Conservation (phyloP, 2,888 invertebrate species). For the Rotaria sp. region DNA sequence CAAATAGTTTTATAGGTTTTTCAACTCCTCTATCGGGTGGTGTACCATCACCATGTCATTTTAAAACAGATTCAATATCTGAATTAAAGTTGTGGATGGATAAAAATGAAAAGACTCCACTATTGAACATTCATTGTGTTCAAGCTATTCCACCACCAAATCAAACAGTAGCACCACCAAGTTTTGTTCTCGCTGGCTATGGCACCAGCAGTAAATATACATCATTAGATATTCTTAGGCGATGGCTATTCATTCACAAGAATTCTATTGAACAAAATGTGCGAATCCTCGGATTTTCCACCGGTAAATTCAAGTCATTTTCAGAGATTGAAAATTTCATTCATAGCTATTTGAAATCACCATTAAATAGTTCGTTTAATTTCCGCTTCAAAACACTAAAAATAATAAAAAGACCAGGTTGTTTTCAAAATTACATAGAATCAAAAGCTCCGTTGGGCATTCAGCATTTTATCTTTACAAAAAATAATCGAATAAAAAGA, state of each 20-base stretch:
- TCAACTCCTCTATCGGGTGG: neutral
- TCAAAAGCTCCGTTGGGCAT: neutral
- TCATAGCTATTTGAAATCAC: neutral
- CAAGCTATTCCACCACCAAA: neutral
- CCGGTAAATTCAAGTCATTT: neutral
- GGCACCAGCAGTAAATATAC: neutral
- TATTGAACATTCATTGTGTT: neutral
- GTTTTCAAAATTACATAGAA: neutral
- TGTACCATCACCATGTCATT: neutral
- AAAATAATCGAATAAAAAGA: too few relatives aligned
- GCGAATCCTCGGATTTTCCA: neutral
- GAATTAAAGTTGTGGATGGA: neutral
- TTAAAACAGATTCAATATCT: neutral
- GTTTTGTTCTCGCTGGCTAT: neutral
- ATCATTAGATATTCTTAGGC: neutral
- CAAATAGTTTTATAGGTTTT: conserved; percentile 1
- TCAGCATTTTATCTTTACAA: too few relatives aligned
- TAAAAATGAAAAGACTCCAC: neutral
- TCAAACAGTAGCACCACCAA: neutral
- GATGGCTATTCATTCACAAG: neutral
- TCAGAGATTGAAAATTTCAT: neutral
- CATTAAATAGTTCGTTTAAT: neutral
- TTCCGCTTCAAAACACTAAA: neutral
- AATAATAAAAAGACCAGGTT: neutral
- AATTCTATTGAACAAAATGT: neutral